Base-by-base conservation (phyloP, 1,140 invertebrate genomes). In the Pseudomyrmex cubaensis region DNA sequence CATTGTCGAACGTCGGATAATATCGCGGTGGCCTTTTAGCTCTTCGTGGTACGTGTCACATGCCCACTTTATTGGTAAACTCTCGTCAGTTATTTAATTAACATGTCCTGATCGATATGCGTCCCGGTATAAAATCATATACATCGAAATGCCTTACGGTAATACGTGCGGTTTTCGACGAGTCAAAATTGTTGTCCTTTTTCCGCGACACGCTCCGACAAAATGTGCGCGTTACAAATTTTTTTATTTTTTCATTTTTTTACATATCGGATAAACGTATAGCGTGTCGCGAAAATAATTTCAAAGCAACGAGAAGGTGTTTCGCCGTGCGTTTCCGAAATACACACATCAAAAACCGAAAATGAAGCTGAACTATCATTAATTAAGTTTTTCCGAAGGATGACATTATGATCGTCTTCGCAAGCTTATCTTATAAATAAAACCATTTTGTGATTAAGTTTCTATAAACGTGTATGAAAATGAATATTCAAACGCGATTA, bases 71-170 rank as follows among this genome's bases (percentile, higher is more conserved):
- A 89, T 88, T 88, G 87, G 87, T 89, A 88, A 89, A 88, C 87
- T 88, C 83, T 84, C 88, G 62, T 82, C 84, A 73, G 87, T 69
- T 89, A 89, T 88, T 89, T 89, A 88, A 89, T 89, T 89, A 89
- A 89, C 87, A 88, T 57, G 87, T 73, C 5, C 57, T 82, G 63
- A 84, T 80, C 76, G 76, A 80, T 80, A 80, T 54, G 76, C 76
- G 76, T 72, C 66, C 54, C 12, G 72, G 5, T 35, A 35, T 76
- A 66, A 83, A 83, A 83, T 83, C 82, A 76, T 66, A 83, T 76
- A 64, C 78, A 82, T 52, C 70, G n/a, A 50, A 54, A 77, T 76
- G 73, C 80, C 69, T 70, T 25, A 22, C 84, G 62, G 12, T 83
- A 82, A 74, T 82, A 83, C 72, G 44, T 75, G 77, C 56, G 70